phyloP scores from a whole-genome alignment of 2,797 vertebrate species.

The Falco rusticolus region DNA sequence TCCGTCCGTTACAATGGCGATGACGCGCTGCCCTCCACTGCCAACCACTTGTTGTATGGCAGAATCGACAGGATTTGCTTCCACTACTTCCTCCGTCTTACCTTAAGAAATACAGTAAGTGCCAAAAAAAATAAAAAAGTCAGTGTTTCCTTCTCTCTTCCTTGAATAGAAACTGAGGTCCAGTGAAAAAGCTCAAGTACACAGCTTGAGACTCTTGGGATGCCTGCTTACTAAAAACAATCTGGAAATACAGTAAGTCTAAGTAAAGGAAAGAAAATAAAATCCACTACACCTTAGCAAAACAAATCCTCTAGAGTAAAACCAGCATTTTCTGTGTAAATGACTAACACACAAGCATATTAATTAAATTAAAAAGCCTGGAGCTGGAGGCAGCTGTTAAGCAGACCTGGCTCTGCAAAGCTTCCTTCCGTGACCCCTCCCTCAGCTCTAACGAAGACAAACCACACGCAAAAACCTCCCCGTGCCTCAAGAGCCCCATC shows the following conservation, averaged over 20 bases:
- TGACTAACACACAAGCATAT: neutral
- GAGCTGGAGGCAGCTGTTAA: neutral
- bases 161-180: neutral
- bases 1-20: constrained; percentile 86
- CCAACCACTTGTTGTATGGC: constrained; percentile 83
- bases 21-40: constrained; percentile 84
- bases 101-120: constrained; percentile 53
- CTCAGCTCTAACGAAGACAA: neutral
- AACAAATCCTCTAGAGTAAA: neutral
- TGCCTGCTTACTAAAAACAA: neutral
- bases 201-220: neutral
- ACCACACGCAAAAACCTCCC: neutral
- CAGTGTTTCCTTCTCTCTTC: constrained; percentile 17
- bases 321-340: fast-evolving
- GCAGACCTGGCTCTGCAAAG: neutral
- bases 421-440: neutral
- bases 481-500: neutral
- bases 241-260: neutral
- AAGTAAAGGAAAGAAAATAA: neutral
- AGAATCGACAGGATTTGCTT: constrained; percentile 75
- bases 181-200: neutral
- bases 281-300: neutral
- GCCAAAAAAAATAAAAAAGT: neutral
- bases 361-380: neutral
- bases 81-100: constrained; percentile 78